Base-by-base conservation (phyloP, 2,797 vertebrate genomes). In the Gymnoscopelus microlampas region DNA sequence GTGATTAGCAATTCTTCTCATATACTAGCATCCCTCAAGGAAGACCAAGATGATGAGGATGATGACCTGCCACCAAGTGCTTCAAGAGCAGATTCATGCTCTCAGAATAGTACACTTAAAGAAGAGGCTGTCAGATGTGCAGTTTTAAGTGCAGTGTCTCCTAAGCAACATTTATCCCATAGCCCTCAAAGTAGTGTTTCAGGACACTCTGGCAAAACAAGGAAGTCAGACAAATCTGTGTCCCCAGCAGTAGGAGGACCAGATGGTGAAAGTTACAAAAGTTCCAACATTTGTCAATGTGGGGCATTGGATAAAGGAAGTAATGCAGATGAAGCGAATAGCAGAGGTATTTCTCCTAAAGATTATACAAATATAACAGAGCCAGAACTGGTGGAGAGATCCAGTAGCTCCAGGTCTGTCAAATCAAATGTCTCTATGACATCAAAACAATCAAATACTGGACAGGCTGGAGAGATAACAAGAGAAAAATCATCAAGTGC, bases 401-500 rank as follows among this genome's bases (percentile, higher is more conserved):
- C 58, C 49, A 35, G 8, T 61, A 76, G 60, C 53, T 23, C 65
- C 19, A 55, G n/a, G 54, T 79, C 62, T 44, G 29, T 56, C 53
- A 67, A 58, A 64, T 68, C 58, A 24, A 71, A 68, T 44, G 29
- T n/a, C 10, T 70, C 66, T 60, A 49, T 32, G 47, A 73, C 62
- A 44, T 63, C 56, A 3, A 15, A 4, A 3, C 56, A 19, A 15
- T 62, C 35, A 63, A 68, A 60, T 19, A n/a, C 9, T 66, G 72
- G 70, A 76, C 77, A 71, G 55, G 73, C 77, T 68, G 63, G 3
- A 32, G 73, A 69, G 14, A 68, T 59, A 60, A 59, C 88, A 51
- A 89, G 73, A 79, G 78, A 80, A 66, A 87, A 77, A 75, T 81
- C 68, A 24, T 70, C 71, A 82, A 91, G 89, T 91, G 88, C 88